Conservation (phyloP, 2,113 vertebrate genomes). For the Mormyrus iriodes region DNA sequence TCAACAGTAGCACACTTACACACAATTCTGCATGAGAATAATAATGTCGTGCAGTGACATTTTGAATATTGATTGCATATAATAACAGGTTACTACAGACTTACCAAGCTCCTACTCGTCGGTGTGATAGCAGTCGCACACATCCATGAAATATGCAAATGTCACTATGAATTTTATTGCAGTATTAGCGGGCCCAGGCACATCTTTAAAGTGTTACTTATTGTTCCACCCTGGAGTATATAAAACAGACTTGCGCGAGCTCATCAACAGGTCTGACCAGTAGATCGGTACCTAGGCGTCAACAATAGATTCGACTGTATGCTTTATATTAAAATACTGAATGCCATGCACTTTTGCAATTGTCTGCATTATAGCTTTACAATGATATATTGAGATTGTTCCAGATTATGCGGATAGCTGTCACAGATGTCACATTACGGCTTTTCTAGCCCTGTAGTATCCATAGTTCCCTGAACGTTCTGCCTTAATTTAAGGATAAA, state of each 20-base stretch:
- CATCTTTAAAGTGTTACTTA: neutral
- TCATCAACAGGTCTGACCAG: neutral
- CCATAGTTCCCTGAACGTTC: neutral
- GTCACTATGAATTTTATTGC: neutral
- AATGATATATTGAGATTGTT: neutral
- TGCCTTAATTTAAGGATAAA: neutral
- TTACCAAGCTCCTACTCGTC: neutral
- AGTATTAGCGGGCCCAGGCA: neutral
- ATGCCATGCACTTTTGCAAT: neutral
- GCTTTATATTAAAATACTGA: neutral
- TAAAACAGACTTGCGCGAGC: neutral
- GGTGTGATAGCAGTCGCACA: neutral
- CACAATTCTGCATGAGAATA: neutral
- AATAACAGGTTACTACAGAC: neutral
- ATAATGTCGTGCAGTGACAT: neutral
- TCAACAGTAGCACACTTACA: neutral
- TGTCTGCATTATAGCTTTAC: neutral
- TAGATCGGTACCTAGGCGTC: neutral
- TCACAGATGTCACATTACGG: neutral
- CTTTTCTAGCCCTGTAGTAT: neutral
- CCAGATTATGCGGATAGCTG: neutral
- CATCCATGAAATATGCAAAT: neutral
- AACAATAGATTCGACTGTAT: neutral
- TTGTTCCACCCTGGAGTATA: neutral
- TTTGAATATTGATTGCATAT: neutral